These are phyloP conservation scores for Pardalotus punctatus DNA, from an alignment of 2,113 vertebrate genomes.

Conservation along the genomic window DNA sequence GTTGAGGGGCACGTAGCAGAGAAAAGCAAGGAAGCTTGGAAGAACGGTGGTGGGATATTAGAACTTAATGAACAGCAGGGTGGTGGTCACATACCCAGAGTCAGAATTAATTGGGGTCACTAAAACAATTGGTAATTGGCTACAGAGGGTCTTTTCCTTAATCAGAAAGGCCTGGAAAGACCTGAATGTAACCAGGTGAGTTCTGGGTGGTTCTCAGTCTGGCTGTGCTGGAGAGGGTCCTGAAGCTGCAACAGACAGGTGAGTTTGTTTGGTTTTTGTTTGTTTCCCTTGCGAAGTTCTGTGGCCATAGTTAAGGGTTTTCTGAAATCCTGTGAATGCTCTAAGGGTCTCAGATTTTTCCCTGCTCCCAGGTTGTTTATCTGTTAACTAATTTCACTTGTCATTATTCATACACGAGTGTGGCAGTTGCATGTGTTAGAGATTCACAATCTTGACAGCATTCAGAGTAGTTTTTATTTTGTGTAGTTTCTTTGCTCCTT, in stretches of 20 bases:
- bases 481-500: not conserved
- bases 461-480: not conserved
- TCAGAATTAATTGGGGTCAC: not conserved
- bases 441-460: not conserved
- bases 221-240: not conserved
- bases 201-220: not conserved
- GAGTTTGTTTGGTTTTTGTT: not conserved
- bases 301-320: rapidly evolving
- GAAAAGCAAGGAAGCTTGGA: not conserved
- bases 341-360: not conserved
- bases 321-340: not conserved
- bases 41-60: not conserved
- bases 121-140: not conserved
- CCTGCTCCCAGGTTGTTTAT: not conserved
- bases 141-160: not conserved
- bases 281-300: rapidly evolving
- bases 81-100: no score
- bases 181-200: not conserved
- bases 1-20: rapidly evolving
- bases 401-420: rapidly evolving
- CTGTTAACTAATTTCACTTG: not conserved
- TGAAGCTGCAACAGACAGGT: not conserved
- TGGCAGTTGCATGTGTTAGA: not conserved
- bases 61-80: not conserved
- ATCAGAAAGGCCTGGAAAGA: not conserved